phyloP scores from a whole-genome alignment of 2,113 vertebrate genomes.

The Rhizomys pruinosus region DNA sequence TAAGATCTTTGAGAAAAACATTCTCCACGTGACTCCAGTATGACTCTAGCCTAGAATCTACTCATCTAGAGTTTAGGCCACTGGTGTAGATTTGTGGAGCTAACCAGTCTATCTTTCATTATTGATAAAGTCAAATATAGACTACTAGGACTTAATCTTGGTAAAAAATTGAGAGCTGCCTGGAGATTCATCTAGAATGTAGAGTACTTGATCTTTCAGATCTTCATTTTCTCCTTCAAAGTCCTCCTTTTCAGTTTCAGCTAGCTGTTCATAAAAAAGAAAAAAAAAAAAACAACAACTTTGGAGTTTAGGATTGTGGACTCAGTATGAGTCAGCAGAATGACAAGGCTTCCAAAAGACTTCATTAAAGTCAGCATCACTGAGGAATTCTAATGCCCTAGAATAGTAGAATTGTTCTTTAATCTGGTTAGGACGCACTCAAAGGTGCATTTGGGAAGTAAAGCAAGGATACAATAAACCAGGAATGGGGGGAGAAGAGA shows the following conservation, averaged over 20 bases:
- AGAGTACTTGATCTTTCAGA: slow-evolving; percentile 1
- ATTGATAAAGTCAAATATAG: neutral
- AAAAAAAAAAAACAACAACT: neutral
- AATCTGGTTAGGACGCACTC: neutral
- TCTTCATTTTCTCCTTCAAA: neutral
- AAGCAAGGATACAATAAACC: neutral
- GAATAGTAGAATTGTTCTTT: neutral
- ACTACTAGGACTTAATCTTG: slow-evolving; percentile 27
- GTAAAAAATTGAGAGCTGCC: slow-evolving; percentile 5
- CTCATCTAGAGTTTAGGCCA: neutral
- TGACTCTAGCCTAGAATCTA: neutral
- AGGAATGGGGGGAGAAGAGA: neutral
- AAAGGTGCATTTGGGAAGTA: neutral
- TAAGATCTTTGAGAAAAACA: neutral
- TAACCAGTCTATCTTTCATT: slow-evolving; percentile 18
- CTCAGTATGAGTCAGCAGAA: neutral
- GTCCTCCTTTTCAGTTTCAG: neutral
- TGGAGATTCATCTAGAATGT: neutral
- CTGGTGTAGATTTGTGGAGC: neutral
- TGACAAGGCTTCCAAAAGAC: neutral
- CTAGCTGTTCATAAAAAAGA: neutral
- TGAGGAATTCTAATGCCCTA: neutral
- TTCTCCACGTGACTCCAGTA: neutral
- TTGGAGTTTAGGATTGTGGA: neutral
- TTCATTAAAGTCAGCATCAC: neutral